Evolutionary conservation across 2,113 vertebrate species (phyloP).

Genomic region (Ceyx cyanopectus): DNA sequence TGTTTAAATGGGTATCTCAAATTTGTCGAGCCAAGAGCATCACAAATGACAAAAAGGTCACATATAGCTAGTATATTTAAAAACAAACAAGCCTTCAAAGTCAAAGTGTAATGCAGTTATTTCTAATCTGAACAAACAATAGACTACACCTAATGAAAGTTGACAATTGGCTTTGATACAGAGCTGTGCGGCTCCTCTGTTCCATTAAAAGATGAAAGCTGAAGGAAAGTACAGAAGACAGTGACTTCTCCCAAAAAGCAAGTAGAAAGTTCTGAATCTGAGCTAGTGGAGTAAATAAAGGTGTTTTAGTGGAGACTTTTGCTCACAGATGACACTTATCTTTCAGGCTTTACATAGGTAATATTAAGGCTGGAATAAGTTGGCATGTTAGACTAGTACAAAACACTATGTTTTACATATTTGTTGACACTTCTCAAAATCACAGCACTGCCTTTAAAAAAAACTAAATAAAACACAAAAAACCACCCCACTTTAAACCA

Average conservation of each 20-base stretch:
- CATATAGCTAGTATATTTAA: slow-evolving; percentile 41
- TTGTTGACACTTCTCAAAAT: background rate
- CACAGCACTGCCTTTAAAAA: background rate
- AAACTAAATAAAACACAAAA: background rate
- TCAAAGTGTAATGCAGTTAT: slow-evolving; percentile 65
- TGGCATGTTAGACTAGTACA: background rate
- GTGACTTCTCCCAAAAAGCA: slow-evolving; percentile 3
- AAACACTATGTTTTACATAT: background rate
- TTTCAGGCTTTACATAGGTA: background rate
- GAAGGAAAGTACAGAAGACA: slow-evolving; percentile 40
- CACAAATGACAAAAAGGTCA: slow-evolving; percentile 62
- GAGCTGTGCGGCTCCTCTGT: slow-evolving; percentile 52
- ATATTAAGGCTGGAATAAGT: slow-evolving; percentile 10
- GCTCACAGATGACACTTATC: background rate
- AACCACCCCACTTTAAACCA: background rate
- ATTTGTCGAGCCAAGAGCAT: slow-evolving; percentile 48
- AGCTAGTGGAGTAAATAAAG: slow-evolving; percentile 11
- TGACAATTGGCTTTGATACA: slow-evolving; percentile 70
- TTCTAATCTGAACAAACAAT: slow-evolving; percentile 68
- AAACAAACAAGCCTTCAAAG: slow-evolving; percentile 62
- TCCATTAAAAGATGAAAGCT: slow-evolving; percentile 62
- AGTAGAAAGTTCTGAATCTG: slow-evolving; percentile 57
- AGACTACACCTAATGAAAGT: slow-evolving; percentile 58
- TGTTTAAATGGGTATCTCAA: slow-evolving; percentile 14
- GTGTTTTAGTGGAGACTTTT: background rate